A percentile compares a stretch with the other conserved stretches of the same genome.
These are phyloP conservation scores for Drosophila arawakana DNA, from an alignment of 1,140 invertebrate genomes.

Conservation along the genomic window DNA sequence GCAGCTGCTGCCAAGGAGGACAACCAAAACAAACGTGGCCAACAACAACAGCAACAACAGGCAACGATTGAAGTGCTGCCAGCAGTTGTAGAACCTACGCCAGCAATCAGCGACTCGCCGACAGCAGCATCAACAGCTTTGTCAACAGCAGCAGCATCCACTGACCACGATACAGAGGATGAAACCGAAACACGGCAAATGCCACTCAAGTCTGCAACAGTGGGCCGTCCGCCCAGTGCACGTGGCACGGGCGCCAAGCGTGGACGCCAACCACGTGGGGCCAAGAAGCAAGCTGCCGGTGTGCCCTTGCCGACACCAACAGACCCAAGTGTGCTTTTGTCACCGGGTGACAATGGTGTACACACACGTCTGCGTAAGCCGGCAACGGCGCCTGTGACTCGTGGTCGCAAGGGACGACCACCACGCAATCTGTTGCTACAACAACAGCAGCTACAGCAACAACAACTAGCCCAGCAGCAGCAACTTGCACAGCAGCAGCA, in stretches of 20 bases:
- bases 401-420: constrained; percentile 76
- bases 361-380: constrained; percentile 74
- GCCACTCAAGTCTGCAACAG: constrained; percentile 44
- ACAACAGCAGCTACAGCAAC: constrained; percentile 69
- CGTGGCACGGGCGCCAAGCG: constrained; percentile 68
- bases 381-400: constrained; percentile 53
- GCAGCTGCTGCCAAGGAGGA: constrained; percentile 74
- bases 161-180: constrained; percentile 79
- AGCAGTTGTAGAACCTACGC: constrained; percentile 59
- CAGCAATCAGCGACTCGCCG: constrained; percentile 9
- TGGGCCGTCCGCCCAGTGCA: constrained; percentile 60
- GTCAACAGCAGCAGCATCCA: constrained; percentile 26
- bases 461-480: constrained; percentile 59
- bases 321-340: constrained; percentile 31
- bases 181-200: constrained; percentile 73
- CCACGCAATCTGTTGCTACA: constrained; percentile 69
- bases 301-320: constrained; percentile 41
- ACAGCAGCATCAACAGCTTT: constrained; percentile 4
- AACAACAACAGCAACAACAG: constrained; percentile 15
- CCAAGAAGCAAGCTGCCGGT: constrained; percentile 62
- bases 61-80: constrained; percentile 63
- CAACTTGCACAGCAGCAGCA: constrained; percentile 12
- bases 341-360: constrained; percentile 67
- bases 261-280: constrained; percentile 75
- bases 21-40: constrained; percentile 26